Base-by-base conservation (phyloP, 2,888 invertebrate genomes). In the Meiosimyza decipiens region DNA sequence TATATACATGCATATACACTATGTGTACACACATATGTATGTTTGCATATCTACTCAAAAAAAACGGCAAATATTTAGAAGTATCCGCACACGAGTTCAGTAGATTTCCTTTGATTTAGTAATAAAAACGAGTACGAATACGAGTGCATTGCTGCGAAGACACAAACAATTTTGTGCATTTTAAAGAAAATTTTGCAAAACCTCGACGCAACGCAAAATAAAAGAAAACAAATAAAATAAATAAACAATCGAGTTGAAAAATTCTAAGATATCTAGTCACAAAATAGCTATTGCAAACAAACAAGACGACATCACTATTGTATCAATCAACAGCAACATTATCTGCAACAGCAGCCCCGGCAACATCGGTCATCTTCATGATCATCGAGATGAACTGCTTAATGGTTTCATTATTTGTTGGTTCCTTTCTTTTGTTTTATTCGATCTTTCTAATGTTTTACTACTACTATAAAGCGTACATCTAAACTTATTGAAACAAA, bases 391-490 rank as follows among this genome's bases (percentile, higher is more conserved):
- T 73, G 78, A 76, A 72, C 80, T 71, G 79, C 78, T 79, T 76
- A 79, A 77, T 73, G 63, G 72, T 81, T 72, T 78, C 76, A 75
- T 76, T 83, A 72, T 77, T 83, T 70, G 77, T 78, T 73, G 73
- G 76, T 71, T 75, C 76, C 55, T 83, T 83, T 76, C 77, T 79
- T 54, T 79, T 79, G 74, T 83, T 78, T 78, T 83, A 83, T 80
- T 78, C 80, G 74, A 74, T 82, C 40, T 84, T 84, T 68, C 60
- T 83, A 68, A 73, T 80, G 74, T 83, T 82, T 76, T 84, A 83
- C 76, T 83, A 82, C 77, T 78, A 82, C 76, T 78, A 84, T 78
- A 80, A 80, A 54, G 79, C 79, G 67, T 80, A 80, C 73, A 63
- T 82, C 52, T 78, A 74, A 75, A 50, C 72, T 70, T 71, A n/a